These are phyloP conservation scores for Boloria selene DNA, from an alignment of 2,888 invertebrate genomes.

Conservation along the genomic window DNA sequence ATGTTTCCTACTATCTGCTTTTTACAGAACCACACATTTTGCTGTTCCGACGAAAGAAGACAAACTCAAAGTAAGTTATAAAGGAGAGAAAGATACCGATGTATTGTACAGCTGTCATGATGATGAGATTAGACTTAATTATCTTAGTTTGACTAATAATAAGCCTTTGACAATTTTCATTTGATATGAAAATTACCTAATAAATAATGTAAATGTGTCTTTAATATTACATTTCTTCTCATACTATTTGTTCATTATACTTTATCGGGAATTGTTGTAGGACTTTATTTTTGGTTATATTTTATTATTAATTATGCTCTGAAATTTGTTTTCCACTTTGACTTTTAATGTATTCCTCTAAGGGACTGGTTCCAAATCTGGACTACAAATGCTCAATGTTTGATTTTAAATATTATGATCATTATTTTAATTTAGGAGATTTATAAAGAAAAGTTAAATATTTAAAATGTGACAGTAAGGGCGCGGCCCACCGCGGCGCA, in stretches of 20 bases:
- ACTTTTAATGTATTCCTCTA: no score
- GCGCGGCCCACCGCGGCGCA: no score
- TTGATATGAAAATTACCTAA: conserved; percentile 20
- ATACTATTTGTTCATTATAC: background rate
- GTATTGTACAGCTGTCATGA: conserved; percentile 57
- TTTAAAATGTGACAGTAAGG: background rate
- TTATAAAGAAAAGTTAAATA: background rate
- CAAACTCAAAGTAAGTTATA: conserved; percentile 64
- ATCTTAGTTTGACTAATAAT: conserved; percentile 56
- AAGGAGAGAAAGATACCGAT: conserved; percentile 29
- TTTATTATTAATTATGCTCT: no score
- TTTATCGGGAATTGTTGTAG: background rate
- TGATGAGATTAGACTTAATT: conserved; percentile 50
- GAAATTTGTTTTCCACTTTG: no score
- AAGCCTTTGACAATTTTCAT: conserved; percentile 37
- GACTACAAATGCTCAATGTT: no score
- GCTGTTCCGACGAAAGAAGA: conserved; percentile 89
- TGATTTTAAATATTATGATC: no score
- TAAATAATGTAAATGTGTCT: conserved; percentile 2
- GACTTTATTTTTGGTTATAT: background rate
- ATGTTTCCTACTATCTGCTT: conserved; percentile 13
- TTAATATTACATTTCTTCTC: background rate
- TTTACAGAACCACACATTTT: conserved; percentile 94
- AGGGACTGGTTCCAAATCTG: no score
- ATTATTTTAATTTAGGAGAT: background rate